A percentile compares a stretch with the other conserved stretches of the same genome.
Evolutionary conservation across 2,113 vertebrate genomes (phyloP).

Genomic region (Bos indicus): DNA sequence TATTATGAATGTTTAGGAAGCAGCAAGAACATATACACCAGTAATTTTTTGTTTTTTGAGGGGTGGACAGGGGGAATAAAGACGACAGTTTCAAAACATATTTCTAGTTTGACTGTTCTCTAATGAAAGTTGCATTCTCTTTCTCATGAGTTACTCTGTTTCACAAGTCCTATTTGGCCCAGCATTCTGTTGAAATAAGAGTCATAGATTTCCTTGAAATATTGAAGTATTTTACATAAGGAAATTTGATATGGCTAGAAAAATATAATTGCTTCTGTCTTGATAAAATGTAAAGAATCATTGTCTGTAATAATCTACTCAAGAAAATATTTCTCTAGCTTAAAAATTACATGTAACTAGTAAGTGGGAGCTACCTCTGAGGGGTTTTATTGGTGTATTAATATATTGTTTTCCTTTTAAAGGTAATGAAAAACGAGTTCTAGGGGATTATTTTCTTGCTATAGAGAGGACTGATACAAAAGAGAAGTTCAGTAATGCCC

Average conservation of each 20-base stretch:
- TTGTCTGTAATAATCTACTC: conserved; percentile 30
- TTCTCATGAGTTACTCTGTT: conserved; percentile 4
- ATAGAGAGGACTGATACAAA: not conserved
- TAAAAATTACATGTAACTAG: conserved; percentile 51
- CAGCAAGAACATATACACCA: not conserved
- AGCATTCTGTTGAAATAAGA: conserved; percentile 24
- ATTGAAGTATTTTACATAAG: conserved; percentile 47
- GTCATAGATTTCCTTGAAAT: conserved; percentile 39
- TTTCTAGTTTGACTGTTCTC: not conserved
- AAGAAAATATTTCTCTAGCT: conserved; percentile 37
- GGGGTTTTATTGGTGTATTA: not conserved
- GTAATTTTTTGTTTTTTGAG: not conserved
- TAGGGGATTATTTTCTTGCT: conserved; percentile 12
- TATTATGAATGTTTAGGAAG: not conserved
- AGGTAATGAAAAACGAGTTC: conserved; percentile 47
- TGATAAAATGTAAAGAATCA: conserved; percentile 25
- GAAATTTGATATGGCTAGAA: conserved; percentile 31
- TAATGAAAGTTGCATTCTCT: not conserved
- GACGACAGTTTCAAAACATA: not conserved
- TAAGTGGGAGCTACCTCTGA: conserved; percentile 20
- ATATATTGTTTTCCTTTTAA: conserved; percentile 35
- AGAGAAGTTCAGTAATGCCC: conserved; percentile 71
- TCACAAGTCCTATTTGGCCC: not conserved
- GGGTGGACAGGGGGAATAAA: not conserved
- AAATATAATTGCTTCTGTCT: conserved; percentile 47